Evolutionary conservation across 2,113 vertebrate genomes (phyloP).

Genomic region (Stegostoma tigrinum): DNA sequence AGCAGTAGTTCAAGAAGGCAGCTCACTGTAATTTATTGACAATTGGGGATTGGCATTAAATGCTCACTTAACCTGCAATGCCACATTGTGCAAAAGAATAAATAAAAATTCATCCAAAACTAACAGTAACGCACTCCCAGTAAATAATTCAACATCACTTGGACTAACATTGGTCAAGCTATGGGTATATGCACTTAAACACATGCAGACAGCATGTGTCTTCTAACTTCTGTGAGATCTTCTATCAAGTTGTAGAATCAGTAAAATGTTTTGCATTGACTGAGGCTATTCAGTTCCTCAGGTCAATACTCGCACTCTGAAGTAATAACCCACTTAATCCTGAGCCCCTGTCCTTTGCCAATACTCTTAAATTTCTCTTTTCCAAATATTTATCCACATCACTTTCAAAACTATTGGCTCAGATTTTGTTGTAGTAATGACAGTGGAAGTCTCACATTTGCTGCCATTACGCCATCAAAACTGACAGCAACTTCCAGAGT

Average conservation of each 20-base stretch:
- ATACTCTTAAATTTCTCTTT: neutral
- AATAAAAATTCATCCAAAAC: neutral
- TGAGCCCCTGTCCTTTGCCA: neutral
- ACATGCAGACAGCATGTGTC: neutral
- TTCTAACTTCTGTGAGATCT: neutral
- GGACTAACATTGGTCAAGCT: neutral
- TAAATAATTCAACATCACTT: neutral
- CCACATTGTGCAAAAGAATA: no score
- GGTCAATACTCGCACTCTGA: neutral
- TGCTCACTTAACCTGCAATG: no score
- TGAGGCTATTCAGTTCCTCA: neutral
- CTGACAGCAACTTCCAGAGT: no score
- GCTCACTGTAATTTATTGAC: no score
- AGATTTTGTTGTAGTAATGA: no score
- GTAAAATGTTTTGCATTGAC: neutral
- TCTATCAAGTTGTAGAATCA: neutral
- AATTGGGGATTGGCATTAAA: no score
- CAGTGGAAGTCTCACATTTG: no score
- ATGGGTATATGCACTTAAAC: neutral
- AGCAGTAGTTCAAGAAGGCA: no score
- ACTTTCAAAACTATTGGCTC: neutral
- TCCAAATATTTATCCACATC: neutral
- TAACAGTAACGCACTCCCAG: neutral
- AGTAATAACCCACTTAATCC: neutral
- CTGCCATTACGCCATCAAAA: no score